Evolutionary conservation across 1,140 invertebrate genomes (phyloP), one percentile per base, ranked within the genome.

Genomic region (Drosophila nikananu): DNA sequence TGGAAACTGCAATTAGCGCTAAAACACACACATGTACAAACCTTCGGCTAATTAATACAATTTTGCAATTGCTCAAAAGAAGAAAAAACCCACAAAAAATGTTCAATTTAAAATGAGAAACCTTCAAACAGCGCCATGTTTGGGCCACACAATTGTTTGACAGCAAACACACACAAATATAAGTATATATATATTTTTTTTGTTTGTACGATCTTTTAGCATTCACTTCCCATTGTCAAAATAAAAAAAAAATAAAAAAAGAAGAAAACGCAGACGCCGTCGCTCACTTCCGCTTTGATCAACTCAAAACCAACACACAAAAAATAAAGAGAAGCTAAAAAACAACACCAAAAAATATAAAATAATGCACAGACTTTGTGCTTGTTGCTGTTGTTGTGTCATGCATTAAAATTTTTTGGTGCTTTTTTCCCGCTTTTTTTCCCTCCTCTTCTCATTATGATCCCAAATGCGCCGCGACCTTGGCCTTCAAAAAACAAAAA

Each of bases 221-320:
- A 77, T 87, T 86, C 77, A 86, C 84, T 89, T 86, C 77, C 84
- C 77, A 89, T 86, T 86, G 83, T 86, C 80, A 46, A 84, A 63
- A 67, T 17, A 78, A 52, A 44, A 61, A 41, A 75, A 17, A 39
- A 57, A 59, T 25, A n/a, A n/a, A n/a, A n/a, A 54, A 32, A 9
- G 7, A 52, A 19, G 30, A 23, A 37, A 77, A 61, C 83, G 83
- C 83, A 86, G 80, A 73, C 70, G 70, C 79, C 79, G 79, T 84
- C 82, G 82, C 74, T 86, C 59, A 86, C 83, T 86, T 86, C 83
- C 83, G 83, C 80, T 68, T 75, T 44, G 70, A 75, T 64, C 80
- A 76, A 82, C 80, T 58, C 67, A 62, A 59, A 59, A 39, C 65
- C 41, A 61, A 25, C 44, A 57, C 51, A 41, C 39, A 41, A 49